phyloP scores from a whole-genome alignment of 2,797 vertebrate genomes.

The Melanotaenia parkinsoni region DNA sequence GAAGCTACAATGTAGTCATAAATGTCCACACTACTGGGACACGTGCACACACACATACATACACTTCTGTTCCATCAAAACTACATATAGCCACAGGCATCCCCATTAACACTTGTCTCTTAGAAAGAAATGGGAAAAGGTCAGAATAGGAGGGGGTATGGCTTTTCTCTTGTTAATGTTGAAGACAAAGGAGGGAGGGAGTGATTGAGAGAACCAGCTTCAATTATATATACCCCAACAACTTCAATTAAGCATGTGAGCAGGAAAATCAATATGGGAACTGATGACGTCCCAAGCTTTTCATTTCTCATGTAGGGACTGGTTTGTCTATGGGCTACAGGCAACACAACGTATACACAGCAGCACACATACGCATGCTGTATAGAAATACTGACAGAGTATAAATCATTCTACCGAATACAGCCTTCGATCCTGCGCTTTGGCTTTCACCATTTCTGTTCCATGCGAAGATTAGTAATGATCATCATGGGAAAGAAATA shows the following conservation, averaged over 20 bases:
- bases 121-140: conserved; percentile 69
- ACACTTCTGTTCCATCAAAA: conserved; percentile 56
- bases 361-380: conserved; percentile 13
- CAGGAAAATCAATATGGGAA: conserved; percentile 81
- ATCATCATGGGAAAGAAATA: conserved; percentile 42
- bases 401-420: conserved; percentile 68
- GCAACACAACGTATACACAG: conserved; percentile 40
- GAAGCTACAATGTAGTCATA: conserved; percentile 12
- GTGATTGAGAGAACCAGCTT: conserved; percentile 69
- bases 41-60: conserved; percentile 11
- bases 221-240: conserved; percentile 80
- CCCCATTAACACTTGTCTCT: conserved; percentile 71
- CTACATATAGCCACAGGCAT: conserved; percentile 59
- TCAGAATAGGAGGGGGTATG: conserved; percentile 43
- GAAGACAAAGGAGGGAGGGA: conserved; percentile 24
- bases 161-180: conserved; percentile 57
- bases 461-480: conserved; percentile 61
- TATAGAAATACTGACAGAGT: conserved; percentile 33
- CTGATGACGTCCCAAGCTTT: conserved; percentile 71
- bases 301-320: conserved; percentile 72
- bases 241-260: conserved; percentile 82
- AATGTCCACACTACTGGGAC: background rate
- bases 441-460: conserved; percentile 53
- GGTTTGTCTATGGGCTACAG: conserved; percentile 47
- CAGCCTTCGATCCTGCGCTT: conserved; percentile 56